Conservation (phyloP, 2,113 vertebrate species). For the Phylloscopus whistleri region DNA sequence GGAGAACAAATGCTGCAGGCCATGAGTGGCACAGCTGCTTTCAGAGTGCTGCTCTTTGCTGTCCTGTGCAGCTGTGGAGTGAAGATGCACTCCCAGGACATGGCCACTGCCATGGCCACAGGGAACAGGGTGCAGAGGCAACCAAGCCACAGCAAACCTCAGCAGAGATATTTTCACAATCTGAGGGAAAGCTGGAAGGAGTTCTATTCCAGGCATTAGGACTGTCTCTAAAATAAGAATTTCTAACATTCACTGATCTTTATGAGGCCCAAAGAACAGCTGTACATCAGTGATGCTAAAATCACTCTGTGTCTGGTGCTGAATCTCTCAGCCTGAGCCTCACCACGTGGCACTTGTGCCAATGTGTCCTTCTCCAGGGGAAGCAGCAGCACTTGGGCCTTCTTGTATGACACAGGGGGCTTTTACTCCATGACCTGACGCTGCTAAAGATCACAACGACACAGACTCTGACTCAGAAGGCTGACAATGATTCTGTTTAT, state of each 20-base stretch:
- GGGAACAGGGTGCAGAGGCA: rapidly evolving
- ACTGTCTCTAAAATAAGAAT: not conserved
- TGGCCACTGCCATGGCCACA: not conserved
- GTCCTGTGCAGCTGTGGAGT: not conserved
- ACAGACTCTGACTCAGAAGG: too few species aligned
- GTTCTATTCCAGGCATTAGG: not conserved
- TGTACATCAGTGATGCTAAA: not conserved
- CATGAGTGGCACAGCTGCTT: not conserved
- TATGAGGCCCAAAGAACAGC: not conserved
- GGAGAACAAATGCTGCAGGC: not conserved
- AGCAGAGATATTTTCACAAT: not conserved
- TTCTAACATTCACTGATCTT: not conserved
- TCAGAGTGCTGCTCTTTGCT: not conserved
- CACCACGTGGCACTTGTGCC: rapidly evolving
- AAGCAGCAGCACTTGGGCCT: not conserved
- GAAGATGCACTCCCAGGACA: not conserved
- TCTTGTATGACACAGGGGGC: rapidly evolving
- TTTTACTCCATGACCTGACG: not conserved
- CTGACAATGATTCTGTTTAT: too few species aligned
- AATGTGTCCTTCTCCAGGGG: not conserved
- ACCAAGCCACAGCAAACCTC: not conserved
- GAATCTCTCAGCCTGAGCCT: not conserved
- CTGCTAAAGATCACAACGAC: too few species aligned
- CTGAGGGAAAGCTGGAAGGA: not conserved
- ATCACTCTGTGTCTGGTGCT: not conserved